phyloP scores from a whole-genome alignment of 2,113 vertebrate genomes.

The Malurus elegans region DNA sequence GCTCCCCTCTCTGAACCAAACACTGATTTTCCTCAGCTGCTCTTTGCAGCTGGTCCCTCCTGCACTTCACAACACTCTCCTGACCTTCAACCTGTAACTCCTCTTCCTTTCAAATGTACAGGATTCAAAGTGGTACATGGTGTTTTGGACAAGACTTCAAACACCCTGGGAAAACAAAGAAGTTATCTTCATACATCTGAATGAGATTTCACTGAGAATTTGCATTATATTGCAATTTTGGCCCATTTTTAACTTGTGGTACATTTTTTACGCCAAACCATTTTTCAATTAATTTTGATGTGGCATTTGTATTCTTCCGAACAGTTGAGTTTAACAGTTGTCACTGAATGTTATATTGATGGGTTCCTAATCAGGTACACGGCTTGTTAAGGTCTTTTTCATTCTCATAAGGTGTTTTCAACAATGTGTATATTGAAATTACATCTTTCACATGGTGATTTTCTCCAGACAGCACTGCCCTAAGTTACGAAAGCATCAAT shows the following conservation, averaged over 20 bases:
- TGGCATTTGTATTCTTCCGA: not conserved
- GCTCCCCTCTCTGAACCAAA: not conserved
- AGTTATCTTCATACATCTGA: not conserved
- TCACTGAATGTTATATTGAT: not conserved
- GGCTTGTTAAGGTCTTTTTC: not conserved
- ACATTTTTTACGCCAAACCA: not conserved
- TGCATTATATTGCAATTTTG: not conserved
- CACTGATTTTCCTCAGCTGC: not conserved
- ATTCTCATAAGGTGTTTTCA: not conserved
- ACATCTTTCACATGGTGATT: not conserved
- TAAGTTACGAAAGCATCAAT: not conserved
- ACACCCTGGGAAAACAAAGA: not conserved
- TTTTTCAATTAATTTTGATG: not conserved
- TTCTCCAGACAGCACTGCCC: not conserved
- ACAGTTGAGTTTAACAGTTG: not conserved
- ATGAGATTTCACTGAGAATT: not conserved
- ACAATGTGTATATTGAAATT: not conserved
- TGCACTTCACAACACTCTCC: fast-evolving
- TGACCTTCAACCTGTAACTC: not conserved
- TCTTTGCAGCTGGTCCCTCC: not conserved
- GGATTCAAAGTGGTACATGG: fast-evolving
- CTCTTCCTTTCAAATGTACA: fast-evolving
- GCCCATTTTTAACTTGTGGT: not conserved
- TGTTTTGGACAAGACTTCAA: not conserved
- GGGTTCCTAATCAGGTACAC: not conserved